Evolutionary conservation across 2,797 vertebrate species (phyloP), one percentile per base, ranked within the genome.

Genomic region (Protosalanx chinensis): DNA sequence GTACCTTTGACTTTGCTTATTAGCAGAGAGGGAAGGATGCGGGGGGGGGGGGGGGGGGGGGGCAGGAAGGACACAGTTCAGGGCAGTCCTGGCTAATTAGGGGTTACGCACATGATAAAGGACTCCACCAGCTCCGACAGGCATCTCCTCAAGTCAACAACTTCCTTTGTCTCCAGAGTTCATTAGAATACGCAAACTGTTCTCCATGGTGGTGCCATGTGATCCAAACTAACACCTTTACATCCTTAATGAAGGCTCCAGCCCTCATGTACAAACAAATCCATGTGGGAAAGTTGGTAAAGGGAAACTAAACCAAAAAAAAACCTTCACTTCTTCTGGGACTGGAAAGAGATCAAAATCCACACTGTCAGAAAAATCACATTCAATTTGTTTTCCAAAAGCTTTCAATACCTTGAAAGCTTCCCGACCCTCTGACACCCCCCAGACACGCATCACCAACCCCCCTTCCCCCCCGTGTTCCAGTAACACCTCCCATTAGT

Each of bases 61-160:
- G 64, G 61, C 66, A 46, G 59, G 53, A 20, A 60, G 67, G 32
- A n/a, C 67, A 62, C 64, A 59, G 59, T 88, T 77, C 84, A 85
- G 84, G 83, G 83, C 79, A 85, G 81, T 86, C 84, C 75, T 76
- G 66, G 76, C 88, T 89, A 90, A 92, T 89, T 90, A 91, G 76
- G 76, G 82, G 79, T 81, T 85, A 81, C 76, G 81, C 79, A 77
- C 81, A 83, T 87, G 85, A 90, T 90, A 86, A 89, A 91, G 18
- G 84, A 84, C 79, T 72, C 71, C 74, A 79, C 77, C 73, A 80
- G 79, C 86, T 84, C 82, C 79, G 70, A 81, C 84, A 87, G 81
- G 78, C 78, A 71, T 85, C 80, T 75, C 81, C 82, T 84, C 78
- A 76, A 84, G 88, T 83, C 84, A 87, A 85, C 87, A 87, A 81